Conservation (phyloP, 2,888 invertebrate species). For the Rhamnusium bicolor region DNA sequence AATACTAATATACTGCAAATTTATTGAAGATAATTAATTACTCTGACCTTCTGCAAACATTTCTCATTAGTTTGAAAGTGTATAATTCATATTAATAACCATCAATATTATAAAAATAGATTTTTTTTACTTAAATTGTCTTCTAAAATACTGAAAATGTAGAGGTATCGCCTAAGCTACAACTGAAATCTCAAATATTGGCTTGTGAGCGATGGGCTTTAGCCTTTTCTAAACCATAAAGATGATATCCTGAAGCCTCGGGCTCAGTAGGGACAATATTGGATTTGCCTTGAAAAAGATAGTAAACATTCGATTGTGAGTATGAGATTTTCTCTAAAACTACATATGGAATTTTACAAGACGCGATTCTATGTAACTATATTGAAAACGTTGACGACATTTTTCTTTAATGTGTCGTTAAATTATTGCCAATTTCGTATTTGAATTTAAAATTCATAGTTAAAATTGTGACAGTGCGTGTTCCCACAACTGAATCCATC, state of each 20-base stretch:
- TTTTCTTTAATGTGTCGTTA: not conserved
- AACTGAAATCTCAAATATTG: constrained; percentile 47
- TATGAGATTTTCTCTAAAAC: constrained; percentile 42
- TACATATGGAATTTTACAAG: constrained; percentile 28
- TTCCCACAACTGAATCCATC: no score
- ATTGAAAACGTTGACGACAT: not conserved
- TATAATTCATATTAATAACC: no score
- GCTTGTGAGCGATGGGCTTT: constrained; percentile 47
- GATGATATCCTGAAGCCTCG: constrained; percentile 52
- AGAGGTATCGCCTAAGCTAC: constrained; percentile 8
- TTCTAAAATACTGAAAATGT: not conserved
- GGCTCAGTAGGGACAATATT: constrained; percentile 49
- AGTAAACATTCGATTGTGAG: constrained; percentile 50
- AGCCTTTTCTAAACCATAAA: constrained; percentile 52
- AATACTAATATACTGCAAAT: no score
- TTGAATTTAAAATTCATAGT: no score
- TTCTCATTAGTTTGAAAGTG: no score
- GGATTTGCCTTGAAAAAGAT: constrained; percentile 51
- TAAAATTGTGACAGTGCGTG: no score
- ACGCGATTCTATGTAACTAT: constrained; percentile 23
- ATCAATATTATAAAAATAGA: no score
- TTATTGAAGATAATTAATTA: no score
- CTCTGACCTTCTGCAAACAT: no score
- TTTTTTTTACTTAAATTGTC: not conserved
- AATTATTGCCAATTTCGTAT: not conserved